Percentiles rank a stretch among this genome's conserved stretches.
Conservation (phyloP, 2,888 invertebrate species). For the Cyaniris semiargus region DNA sequence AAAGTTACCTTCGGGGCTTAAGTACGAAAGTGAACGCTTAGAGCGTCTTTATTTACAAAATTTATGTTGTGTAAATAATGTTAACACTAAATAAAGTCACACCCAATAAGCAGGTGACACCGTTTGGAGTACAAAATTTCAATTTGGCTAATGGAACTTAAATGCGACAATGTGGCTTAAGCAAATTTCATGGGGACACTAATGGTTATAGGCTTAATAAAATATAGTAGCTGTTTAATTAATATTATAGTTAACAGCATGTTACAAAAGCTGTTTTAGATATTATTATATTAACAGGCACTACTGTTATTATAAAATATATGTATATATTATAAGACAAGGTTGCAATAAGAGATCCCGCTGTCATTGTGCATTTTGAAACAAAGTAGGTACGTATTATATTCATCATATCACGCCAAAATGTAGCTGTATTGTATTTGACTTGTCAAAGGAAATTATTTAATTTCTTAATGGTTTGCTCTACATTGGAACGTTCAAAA, state of each 20-base stretch:
- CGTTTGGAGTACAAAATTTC: constrained; percentile 54
- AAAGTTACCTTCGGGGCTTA: not conserved
- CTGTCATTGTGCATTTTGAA: too few relatives aligned
- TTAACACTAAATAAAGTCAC: constrained; percentile 38
- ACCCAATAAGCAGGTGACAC: constrained; percentile 42
- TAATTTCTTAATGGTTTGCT: too few relatives aligned
- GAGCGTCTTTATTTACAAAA: constrained; percentile 7
- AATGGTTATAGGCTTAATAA: constrained; percentile 18
- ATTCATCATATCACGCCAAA: too few relatives aligned
- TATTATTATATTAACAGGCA: not conserved
- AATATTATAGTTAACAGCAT: not conserved
- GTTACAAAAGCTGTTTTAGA: not conserved
- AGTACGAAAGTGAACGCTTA: not conserved
- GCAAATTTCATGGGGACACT: constrained; percentile 41
- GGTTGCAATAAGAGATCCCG: too few relatives aligned
- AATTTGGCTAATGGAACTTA: constrained; percentile 63
- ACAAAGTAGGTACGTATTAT: too few relatives aligned
- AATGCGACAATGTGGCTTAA: constrained; percentile 44
- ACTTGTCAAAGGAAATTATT: too few relatives aligned
- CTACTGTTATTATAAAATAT: not conserved
- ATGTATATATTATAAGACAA: too few relatives aligned
- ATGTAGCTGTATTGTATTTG: too few relatives aligned
- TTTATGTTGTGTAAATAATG: constrained; percentile 26
- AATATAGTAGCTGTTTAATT: not conserved
- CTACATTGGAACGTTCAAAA: too few relatives aligned